These are phyloP conservation scores for Opisthograptis luteolata DNA, from an alignment of 2,888 invertebrate genomes.

Conservation along the genomic window DNA sequence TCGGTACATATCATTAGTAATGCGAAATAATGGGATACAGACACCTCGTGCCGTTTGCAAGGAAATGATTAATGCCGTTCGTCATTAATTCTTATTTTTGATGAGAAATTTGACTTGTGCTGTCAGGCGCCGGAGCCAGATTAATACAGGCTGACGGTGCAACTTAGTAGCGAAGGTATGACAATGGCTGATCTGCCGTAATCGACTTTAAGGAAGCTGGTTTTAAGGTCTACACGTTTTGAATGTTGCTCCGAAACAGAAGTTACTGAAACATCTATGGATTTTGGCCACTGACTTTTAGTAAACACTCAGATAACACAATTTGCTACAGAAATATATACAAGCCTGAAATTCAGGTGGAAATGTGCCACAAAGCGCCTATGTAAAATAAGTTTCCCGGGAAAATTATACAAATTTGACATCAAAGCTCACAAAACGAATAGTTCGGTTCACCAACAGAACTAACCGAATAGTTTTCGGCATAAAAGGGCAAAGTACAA, in stretches of 20 bases:
- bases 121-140: slow-evolving; percentile 81
- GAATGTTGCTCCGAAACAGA: too few relatives aligned
- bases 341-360: background rate
- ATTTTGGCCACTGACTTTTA: too few relatives aligned
- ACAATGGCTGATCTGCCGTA: slow-evolving; percentile 51
- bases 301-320: too few relatives aligned
- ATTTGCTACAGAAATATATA: background rate
- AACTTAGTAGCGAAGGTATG: slow-evolving; percentile 64
- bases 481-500: slow-evolving; percentile 79
- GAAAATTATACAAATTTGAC: slow-evolving; percentile 40
- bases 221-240: slow-evolving; percentile 1
- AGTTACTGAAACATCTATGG: too few relatives aligned
- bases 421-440: slow-evolving; percentile 71
- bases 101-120: slow-evolving; percentile 84
- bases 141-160: slow-evolving; percentile 82
- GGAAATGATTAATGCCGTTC: slow-evolving; percentile 82
- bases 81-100: slow-evolving; percentile 84
- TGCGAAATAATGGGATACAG: slow-evolving; percentile 84
- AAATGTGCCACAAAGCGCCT: slow-evolving; percentile 29
- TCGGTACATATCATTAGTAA: slow-evolving; percentile 84
- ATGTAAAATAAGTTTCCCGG: slow-evolving; percentile 26
- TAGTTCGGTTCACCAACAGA: slow-evolving; percentile 69
- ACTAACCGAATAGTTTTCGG: slow-evolving; percentile 76
- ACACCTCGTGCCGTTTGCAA: slow-evolving; percentile 83
- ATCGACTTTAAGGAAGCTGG: slow-evolving; percentile 29